phyloP scores from a whole-genome alignment of 2,113 vertebrate species.

The Saimiri boliviensis region DNA sequence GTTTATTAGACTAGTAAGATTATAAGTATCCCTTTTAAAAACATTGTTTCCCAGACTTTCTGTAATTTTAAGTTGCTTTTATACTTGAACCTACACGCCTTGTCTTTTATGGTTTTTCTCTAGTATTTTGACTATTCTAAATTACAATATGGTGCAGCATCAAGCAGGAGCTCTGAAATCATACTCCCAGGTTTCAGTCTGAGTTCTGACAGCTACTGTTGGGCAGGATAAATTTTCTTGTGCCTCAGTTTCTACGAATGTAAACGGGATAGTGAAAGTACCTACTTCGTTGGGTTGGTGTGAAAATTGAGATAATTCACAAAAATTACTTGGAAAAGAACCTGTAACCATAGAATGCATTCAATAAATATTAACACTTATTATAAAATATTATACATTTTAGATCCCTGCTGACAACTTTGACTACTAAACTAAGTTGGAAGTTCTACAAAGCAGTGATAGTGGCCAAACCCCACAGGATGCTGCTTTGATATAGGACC shows the following conservation, averaged over 20 bases:
- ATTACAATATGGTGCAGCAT: not conserved
- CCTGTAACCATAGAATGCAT: not conserved
- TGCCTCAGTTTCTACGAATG: not conserved
- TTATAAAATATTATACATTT: not conserved
- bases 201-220: not conserved
- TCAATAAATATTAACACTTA: constrained; percentile 31
- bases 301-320: not conserved
- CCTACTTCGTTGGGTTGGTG: not conserved
- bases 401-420: not conserved
- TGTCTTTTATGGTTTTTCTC: not conserved
- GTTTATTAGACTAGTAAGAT: not conserved
- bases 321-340: constrained; percentile 1
- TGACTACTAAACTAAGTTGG: constrained; percentile 43
- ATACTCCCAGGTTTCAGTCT: not conserved
- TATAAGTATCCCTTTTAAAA: not conserved
- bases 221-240: not conserved
- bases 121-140: not conserved
- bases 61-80: not conserved
- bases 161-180: not conserved
- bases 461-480: constrained; percentile 52
- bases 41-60: not conserved
- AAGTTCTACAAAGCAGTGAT: constrained; percentile 48
- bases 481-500: constrained; percentile 48
- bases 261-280: not conserved
- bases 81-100: not conserved